Evolutionary conservation across 1,140 invertebrate genomes (phyloP).

Genomic region (Diabrotica virgifera): DNA sequence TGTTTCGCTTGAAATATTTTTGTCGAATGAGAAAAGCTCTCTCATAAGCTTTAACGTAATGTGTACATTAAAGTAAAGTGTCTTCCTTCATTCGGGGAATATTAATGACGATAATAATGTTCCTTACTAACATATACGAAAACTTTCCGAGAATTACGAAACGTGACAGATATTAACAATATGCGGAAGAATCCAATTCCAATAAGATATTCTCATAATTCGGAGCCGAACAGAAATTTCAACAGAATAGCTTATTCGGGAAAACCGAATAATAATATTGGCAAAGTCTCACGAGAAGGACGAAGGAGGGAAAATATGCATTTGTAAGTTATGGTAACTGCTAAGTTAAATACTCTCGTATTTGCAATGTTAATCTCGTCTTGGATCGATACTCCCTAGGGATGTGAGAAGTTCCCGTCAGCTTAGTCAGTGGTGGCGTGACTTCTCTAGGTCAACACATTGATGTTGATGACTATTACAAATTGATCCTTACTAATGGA

Average conservation of each 20-base stretch:
- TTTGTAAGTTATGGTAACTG: constrained; percentile 2
- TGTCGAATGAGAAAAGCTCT: no score
- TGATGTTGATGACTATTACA: neutral
- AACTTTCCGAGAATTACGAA: constrained; percentile 2
- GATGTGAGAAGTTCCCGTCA: neutral
- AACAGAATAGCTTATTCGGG: neutral
- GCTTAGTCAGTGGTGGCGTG: neutral
- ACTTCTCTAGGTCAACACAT: neutral
- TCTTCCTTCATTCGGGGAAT: neutral
- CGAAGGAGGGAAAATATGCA: constrained; percentile 1
- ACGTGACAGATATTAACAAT: constrained; percentile 2
- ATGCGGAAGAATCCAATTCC: constrained; percentile 1
- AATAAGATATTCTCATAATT: constrained; percentile 1
- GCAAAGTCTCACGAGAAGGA: constrained; percentile 1
- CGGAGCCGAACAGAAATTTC: neutral
- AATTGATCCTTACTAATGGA: neutral
- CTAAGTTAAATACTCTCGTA: constrained; percentile 2
- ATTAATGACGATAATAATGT: constrained; percentile 3
- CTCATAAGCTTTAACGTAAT: no score
- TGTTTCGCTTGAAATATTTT: no score
- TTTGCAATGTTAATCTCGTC: constrained; percentile 2
- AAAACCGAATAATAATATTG: constrained; percentile 1
- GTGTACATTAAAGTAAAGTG: neutral
- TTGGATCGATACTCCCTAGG: neutral
- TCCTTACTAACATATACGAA: neutral